Evolutionary conservation across 1,140 invertebrate genomes (phyloP), one percentile per base, ranked within the genome.

Genomic region (Calephelis nemesis): DNA sequence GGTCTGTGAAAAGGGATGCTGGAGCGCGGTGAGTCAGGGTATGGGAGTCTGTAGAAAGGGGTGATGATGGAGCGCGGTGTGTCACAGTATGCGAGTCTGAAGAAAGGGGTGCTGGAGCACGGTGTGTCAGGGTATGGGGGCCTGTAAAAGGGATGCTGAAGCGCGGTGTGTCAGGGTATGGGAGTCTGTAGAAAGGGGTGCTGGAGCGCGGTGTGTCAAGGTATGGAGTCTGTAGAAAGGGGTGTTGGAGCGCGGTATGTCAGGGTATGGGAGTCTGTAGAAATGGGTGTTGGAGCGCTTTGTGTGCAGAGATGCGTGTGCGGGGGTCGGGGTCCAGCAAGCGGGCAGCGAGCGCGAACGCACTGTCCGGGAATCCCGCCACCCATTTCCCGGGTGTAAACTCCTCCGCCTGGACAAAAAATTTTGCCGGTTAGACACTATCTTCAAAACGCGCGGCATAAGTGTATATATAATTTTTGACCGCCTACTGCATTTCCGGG

Each of bases 231-330:
- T 42, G 40, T 42, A 42, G 40, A 7, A 42, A 42, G 40, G 40
- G 40, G 40, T 42, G 42, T 5, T 42, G 42, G 8, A 42, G 8
- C 0, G 42, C 42, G 5, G 2, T 19, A 58, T 10, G 65, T 5
- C 65, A n/a, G 62, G 62, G 47, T 39, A 62, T 1, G 39, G 65
- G 58, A 66, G 64, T 63, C 63, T 13, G 75, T 71, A 98, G 90
- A 93, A 97, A 98, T 19, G 94, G 93, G 92, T 97, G 96, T 54
- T 92, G 82, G 19, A 98, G 92, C 40, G 97, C 97, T 68, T 95
- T 92, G 42, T 93, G 92, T 10, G 97, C 96, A 9, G 95, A 94
- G 73, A 96, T 94, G 74, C 97, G 93, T 40, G 93, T 94, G 67
- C 92, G 85, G 49, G 96, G 96, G 92, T 97, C 95, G 64, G 97